phyloP scores from a whole-genome alignment of 2,113 vertebrate species.

The Ariopsis seemanni region DNA sequence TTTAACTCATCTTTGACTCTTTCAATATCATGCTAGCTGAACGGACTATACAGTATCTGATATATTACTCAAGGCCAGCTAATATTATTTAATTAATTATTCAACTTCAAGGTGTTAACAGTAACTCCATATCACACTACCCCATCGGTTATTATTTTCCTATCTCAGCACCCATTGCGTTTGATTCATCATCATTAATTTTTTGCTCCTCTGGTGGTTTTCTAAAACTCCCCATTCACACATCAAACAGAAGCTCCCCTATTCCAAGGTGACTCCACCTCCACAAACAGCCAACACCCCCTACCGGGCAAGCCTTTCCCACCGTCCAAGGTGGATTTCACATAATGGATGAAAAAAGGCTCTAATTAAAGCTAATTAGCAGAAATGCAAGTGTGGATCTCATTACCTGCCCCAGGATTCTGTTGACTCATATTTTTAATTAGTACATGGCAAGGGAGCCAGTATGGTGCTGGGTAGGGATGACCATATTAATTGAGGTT shows the following conservation, averaged over 20 bases:
- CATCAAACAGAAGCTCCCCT: conserved; percentile 43
- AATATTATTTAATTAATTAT: background rate
- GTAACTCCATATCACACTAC: background rate
- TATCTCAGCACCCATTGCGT: background rate
- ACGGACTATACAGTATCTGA: no score
- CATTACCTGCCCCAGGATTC: conserved; percentile 47
- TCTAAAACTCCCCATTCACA: conserved; percentile 11
- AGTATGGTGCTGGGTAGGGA: conserved; percentile 25
- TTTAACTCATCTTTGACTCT: no score
- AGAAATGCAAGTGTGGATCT: conserved; percentile 40
- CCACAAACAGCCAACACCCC: conserved; percentile 45
- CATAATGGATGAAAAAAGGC: conserved; percentile 49
- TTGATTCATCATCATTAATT: background rate
- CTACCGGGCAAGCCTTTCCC: conserved; percentile 38
- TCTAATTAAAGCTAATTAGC: conserved; percentile 53
- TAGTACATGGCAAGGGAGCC: conserved; percentile 37
- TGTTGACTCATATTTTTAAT: conserved; percentile 53
- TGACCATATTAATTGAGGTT: conserved; percentile 36
- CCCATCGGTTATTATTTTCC: background rate
- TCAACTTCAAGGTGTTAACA: background rate
- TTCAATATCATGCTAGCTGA: no score
- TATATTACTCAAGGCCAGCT: no score
- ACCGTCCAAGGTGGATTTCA: conserved; percentile 41
- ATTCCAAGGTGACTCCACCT: conserved; percentile 57
- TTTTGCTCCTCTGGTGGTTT: background rate